Conservation (phyloP, 2,888 invertebrate genomes). For the Noctua janthina region DNA sequence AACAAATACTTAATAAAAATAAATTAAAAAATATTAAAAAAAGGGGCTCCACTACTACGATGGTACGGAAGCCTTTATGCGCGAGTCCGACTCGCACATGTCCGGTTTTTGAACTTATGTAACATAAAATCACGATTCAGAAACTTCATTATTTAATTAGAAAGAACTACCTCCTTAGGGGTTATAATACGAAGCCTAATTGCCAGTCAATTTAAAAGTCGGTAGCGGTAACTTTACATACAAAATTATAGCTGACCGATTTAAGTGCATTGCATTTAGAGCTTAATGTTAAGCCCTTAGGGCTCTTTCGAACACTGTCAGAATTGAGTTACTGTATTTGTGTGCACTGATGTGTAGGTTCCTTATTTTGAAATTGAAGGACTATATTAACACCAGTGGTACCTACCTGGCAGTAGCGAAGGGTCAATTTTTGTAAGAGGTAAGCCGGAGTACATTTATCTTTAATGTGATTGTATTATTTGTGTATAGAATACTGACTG, state of each 20-base stretch:
- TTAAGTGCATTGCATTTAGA: conserved; percentile 23
- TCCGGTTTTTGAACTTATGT: too few relatives aligned
- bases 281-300: conserved; percentile 26
- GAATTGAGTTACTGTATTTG: conserved; percentile 8
- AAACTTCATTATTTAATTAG: conserved; percentile 27
- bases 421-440: too few relatives aligned
- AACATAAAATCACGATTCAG: background rate
- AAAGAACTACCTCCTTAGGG: conserved; percentile 25
- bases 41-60: too few relatives aligned
- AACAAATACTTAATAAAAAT: too few relatives aligned
- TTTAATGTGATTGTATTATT: too few relatives aligned
- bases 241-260: conserved; percentile 39
- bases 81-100: too few relatives aligned
- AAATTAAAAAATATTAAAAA: too few relatives aligned
- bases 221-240: conserved; percentile 48
- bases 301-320: conserved; percentile 28
- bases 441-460: too few relatives aligned
- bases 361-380: background rate
- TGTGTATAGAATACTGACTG: too few relatives aligned
- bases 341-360: background rate
- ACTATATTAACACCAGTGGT: background rate
- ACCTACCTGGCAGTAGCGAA: background rate
- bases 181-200: conserved; percentile 36
- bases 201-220: conserved; percentile 42
- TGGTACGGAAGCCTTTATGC: too few relatives aligned